A percentile compares a stretch with the other conserved stretches of the same genome.
Conservation (phyloP, 1,140 invertebrate genomes). For the Olivierus martensii region DNA sequence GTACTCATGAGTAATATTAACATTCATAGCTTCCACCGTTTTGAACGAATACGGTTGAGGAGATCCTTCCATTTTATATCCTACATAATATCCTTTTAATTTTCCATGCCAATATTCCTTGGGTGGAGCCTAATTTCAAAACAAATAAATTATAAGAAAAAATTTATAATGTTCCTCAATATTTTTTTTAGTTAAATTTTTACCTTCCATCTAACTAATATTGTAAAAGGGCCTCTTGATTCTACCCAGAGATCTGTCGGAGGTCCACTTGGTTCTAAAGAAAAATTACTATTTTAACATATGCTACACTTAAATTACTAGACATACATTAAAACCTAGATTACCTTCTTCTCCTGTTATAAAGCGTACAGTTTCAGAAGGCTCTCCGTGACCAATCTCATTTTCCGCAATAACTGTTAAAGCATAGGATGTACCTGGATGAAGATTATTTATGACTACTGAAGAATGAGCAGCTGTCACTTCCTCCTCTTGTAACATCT, state of each 20-base stretch:
- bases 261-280: slow-evolving; percentile 16
- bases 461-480: slow-evolving; percentile 14
- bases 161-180: background rate
- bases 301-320: background rate
- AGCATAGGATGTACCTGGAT: slow-evolving; percentile 83
- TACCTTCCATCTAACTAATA: slow-evolving; percentile 30
- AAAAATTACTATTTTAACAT: background rate
- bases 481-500: slow-evolving; percentile 18
- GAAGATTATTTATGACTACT: slow-evolving; percentile 33
- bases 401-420: slow-evolving; percentile 88
- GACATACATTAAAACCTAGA: slow-evolving; percentile 23
- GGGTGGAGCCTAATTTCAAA: slow-evolving; percentile 44
- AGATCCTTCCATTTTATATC: slow-evolving; percentile 55
- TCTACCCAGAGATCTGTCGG: slow-evolving; percentile 18
- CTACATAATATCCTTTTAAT: slow-evolving; percentile 57
- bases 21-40: slow-evolving; percentile 6
- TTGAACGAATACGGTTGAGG: slow-evolving; percentile 42
- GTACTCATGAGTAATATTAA: slow-evolving; percentile 17
- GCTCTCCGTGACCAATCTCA: slow-evolving; percentile 77
- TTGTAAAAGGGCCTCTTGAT: slow-evolving; percentile 17
- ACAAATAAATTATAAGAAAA: background rate
- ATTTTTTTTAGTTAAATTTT: slow-evolving; percentile 44
- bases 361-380: slow-evolving; percentile 81
- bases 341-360: slow-evolving; percentile 79
- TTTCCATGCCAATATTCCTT: slow-evolving; percentile 86